Conservation (phyloP, 2,113 vertebrate genomes). For the Neoarius graeffei region DNA sequence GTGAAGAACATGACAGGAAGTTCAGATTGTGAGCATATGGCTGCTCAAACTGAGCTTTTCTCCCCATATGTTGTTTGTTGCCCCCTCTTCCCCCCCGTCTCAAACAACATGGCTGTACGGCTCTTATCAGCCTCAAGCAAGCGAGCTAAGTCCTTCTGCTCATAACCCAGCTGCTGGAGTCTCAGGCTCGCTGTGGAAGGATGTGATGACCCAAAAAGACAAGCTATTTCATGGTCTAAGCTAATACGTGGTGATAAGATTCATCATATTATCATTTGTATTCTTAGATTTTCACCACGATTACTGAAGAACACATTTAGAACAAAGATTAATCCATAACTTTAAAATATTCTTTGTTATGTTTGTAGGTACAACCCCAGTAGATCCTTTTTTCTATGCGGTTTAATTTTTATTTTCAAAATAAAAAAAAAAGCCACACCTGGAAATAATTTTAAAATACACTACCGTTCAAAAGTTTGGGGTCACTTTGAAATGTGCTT, state of each 20-base stretch:
- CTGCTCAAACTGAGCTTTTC: not conserved
- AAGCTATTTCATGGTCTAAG: not conserved
- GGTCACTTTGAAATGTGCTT: too few species aligned
- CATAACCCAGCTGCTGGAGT: conserved; percentile 15
- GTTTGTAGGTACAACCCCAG: not conserved
- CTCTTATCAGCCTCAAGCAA: conserved; percentile 24
- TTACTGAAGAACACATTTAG: not conserved
- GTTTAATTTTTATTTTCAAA: too few species aligned
- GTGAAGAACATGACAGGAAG: conserved; percentile 30
- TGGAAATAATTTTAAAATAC: not conserved
- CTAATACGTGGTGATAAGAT: not conserved
- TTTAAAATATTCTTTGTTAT: not conserved
- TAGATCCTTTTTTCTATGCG: not conserved
- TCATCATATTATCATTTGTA: not conserved
- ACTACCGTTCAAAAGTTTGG: too few species aligned
- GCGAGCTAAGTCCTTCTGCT: not conserved
- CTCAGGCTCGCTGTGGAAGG: not conserved
- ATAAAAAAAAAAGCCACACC: not conserved
- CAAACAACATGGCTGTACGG: not conserved
- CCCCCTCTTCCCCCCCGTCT: not conserved
- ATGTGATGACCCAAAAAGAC: not conserved
- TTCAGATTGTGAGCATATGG: conserved; percentile 7
- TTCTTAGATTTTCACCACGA: not conserved
- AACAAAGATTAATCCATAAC: not conserved
- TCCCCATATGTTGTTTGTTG: not conserved